Conservation (phyloP, 1,140 invertebrate genomes). For the Mercenaria mercenaria region DNA sequence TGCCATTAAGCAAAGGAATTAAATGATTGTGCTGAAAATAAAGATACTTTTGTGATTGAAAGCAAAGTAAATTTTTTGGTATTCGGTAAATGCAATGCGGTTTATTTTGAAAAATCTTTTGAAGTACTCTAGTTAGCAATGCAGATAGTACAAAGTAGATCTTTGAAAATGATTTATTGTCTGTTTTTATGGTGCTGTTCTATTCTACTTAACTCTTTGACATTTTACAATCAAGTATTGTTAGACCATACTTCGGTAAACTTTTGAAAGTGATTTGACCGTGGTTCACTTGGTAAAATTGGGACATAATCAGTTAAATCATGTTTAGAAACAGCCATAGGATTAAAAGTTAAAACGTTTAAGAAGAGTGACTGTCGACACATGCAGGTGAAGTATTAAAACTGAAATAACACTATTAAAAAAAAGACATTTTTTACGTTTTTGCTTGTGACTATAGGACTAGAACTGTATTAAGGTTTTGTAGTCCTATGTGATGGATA, state of each 20-base stretch:
- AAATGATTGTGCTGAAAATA: neutral
- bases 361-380: neutral
- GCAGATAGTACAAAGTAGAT: neutral
- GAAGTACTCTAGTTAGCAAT: neutral
- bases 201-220: constrained; percentile 19
- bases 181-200: neutral
- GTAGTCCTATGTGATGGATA: too few species aligned
- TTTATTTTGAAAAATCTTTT: neutral
- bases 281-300: neutral
- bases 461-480: too few species aligned
- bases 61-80: neutral
- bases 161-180: neutral
- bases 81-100: neutral
- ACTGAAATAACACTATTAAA: too few species aligned
- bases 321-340: neutral
- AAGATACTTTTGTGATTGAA: neutral
- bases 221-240: constrained; percentile 29
- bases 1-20: neutral
- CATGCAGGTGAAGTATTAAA: too few species aligned
- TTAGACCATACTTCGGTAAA: neutral
- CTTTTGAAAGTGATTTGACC: constrained; percentile 10
- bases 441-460: too few species aligned
- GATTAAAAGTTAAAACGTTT: neutral
- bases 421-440: too few species aligned
- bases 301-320: neutral